Percentiles rank a stretch among this genome's conserved stretches.
These are phyloP conservation scores for Nymphalis c-album DNA, from an alignment of 2,888 invertebrate species.

Conservation along the genomic window DNA sequence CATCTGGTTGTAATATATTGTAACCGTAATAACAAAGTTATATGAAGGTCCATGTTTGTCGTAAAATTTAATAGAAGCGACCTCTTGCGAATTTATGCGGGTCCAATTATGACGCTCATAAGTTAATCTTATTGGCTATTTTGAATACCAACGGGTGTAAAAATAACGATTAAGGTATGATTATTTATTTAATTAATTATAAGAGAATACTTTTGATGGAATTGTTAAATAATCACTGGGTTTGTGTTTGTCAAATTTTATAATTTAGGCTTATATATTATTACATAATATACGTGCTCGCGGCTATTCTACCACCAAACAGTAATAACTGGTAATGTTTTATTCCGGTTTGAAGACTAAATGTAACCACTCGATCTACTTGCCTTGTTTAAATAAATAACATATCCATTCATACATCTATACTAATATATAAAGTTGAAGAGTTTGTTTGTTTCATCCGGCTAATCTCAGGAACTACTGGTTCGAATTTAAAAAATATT, in stretches of 20 bases:
- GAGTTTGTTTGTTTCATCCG: too few relatives aligned
- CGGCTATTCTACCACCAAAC: too few relatives aligned
- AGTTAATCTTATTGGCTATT: slow-evolving; percentile 55
- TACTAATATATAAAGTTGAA: too few relatives aligned
- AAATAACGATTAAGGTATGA: slow-evolving; percentile 15
- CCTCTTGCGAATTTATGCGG: slow-evolving; percentile 67
- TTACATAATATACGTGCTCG: too few relatives aligned
- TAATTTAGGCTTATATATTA: too few relatives aligned
- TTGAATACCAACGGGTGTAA: slow-evolving; percentile 46
- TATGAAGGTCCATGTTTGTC: slow-evolving; percentile 70
- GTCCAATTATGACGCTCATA: slow-evolving; percentile 53
- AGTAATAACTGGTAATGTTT: too few relatives aligned
- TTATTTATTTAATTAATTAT: not conserved
- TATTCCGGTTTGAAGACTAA: too few relatives aligned
- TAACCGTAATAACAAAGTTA: slow-evolving; percentile 79
- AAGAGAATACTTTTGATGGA: not conserved
- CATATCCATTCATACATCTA: too few relatives aligned
- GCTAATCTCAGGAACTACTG: too few relatives aligned
- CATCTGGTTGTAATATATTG: slow-evolving; percentile 66
- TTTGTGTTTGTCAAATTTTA: not conserved
- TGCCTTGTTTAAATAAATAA: too few relatives aligned
- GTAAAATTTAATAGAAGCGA: slow-evolving; percentile 77
- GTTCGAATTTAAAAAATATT: too few relatives aligned
- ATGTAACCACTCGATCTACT: too few relatives aligned
- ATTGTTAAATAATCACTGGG: not conserved